Evolutionary conservation across 2,113 vertebrate species (phyloP).

Genomic region (Coracopsis vasa): DNA sequence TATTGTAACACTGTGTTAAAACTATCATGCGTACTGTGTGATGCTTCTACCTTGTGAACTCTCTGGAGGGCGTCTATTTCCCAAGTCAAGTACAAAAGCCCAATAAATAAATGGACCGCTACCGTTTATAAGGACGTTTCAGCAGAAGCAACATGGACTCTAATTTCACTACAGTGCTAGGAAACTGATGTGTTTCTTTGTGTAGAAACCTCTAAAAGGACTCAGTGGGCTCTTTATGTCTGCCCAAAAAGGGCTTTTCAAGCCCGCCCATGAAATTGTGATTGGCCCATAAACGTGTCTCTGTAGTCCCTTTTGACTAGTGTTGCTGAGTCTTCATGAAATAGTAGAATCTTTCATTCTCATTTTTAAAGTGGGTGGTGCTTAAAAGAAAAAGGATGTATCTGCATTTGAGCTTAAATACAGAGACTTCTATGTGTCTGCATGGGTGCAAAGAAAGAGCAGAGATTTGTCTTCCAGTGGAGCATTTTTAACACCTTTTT

Average conservation of each 20-base stretch:
- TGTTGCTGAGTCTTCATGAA: conserved; percentile 39
- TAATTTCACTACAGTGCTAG: conserved; percentile 37
- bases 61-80: not conserved
- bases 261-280: conserved; percentile 47
- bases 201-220: conserved; percentile 61
- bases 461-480: conserved; percentile 30
- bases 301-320: not conserved
- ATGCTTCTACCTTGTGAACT: not conserved
- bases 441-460: not conserved
- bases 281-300: conserved; percentile 44
- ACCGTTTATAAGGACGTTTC: conserved; percentile 8
- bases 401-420: not conserved
- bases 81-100: not conserved
- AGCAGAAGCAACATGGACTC: not conserved
- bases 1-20: not conserved
- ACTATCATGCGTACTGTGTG: not conserved
- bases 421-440: not conserved
- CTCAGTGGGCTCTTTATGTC: conserved; percentile 22
- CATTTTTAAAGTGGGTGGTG: not conserved
- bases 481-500: not conserved
- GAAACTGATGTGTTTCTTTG: conserved; percentile 49
- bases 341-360: conserved; percentile 21
- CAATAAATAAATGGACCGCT: conserved; percentile 23
- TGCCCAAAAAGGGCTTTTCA: conserved; percentile 45
- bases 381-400: not conserved